Conservation (phyloP, 2,888 invertebrate genomes). For the Iphiclides podalirius region DNA sequence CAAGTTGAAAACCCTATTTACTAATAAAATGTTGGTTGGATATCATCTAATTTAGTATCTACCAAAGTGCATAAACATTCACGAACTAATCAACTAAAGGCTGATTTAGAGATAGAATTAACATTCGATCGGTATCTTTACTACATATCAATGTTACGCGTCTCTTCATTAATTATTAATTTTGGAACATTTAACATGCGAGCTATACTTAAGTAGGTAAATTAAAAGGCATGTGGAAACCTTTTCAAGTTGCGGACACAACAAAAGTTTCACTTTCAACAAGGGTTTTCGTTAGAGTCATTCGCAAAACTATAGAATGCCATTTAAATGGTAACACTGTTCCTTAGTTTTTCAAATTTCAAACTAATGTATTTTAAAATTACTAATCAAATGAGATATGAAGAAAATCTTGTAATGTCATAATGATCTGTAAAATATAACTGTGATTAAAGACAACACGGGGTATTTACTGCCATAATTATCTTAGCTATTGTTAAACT, state of each 20-base stretch:
- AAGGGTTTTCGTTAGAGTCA: slow-evolving; percentile 3
- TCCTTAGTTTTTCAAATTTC: no score
- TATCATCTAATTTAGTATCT: no score
- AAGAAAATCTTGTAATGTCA: no score
- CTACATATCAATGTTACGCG: slow-evolving; percentile 10
- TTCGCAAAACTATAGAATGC: background rate
- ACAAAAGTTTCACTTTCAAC: slow-evolving; percentile 14
- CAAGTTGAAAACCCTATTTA: no score
- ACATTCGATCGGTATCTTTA: slow-evolving; percentile 9
- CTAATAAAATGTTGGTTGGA: no score
- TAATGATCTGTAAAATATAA: no score
- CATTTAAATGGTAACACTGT: no score
- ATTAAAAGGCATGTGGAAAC: slow-evolving; percentile 20
- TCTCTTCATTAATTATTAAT: slow-evolving; percentile 24
- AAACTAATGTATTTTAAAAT: no score
- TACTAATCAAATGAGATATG: no score
- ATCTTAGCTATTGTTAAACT: slow-evolving; percentile 31
- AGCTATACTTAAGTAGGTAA: slow-evolving; percentile 17
- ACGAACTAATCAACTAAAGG: slow-evolving; percentile 11
- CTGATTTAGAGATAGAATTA: slow-evolving; percentile 15
- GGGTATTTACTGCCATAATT: slow-evolving; percentile 29
- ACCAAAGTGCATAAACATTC: slow-evolving; percentile 11
- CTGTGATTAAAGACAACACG: no score
- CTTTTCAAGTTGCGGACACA: background rate
- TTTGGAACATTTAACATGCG: slow-evolving; percentile 13